A percentile compares a stretch with the other conserved stretches of the same genome.
These are phyloP conservation scores for Thalassophryne amazonica DNA, from an alignment of 2,797 vertebrate species.

Conservation along the genomic window DNA sequence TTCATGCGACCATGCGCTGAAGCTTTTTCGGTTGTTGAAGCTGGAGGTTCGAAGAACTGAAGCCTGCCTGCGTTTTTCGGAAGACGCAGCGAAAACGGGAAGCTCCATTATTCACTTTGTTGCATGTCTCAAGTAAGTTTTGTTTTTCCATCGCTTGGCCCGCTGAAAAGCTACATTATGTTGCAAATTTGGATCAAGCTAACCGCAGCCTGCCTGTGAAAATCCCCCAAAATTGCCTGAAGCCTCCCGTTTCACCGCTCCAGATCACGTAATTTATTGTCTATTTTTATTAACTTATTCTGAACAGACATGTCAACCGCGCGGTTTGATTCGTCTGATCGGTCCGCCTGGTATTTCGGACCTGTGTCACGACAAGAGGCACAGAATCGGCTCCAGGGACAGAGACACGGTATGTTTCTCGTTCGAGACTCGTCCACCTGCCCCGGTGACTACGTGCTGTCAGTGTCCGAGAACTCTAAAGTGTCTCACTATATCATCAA, in stretches of 20 bases:
- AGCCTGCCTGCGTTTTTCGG: conserved; percentile 57
- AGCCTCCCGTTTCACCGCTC: no score
- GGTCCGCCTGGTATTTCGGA: conserved; percentile 95
- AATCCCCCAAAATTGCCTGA: no score
- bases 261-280: conserved; percentile 64
- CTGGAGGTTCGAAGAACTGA: conserved; percentile 54
- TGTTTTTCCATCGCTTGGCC: conserved; percentile 1
- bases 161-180: conserved; percentile 55
- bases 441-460: conserved; percentile 96
- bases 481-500: conserved; percentile 99
- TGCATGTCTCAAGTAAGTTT: conserved; percentile 20
- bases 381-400: conserved; percentile 91
- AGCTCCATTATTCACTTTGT: conserved; percentile 69
- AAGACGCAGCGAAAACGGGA: conserved; percentile 80
- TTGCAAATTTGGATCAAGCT: conserved; percentile 65
- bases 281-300: conserved; percentile 51
- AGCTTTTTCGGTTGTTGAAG: conserved; percentile 52
- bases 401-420: conserved; percentile 93
- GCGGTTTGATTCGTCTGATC: conserved; percentile 93
- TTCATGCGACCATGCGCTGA: conserved; percentile 40
- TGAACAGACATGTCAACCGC: conserved; percentile 84
- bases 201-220: conserved; percentile 63
- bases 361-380: conserved; percentile 91
- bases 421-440: conserved; percentile 97
- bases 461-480: conserved; percentile 95